phyloP scores from a whole-genome alignment of 2,113 vertebrate genomes.

The Pollachius pollachius region DNA sequence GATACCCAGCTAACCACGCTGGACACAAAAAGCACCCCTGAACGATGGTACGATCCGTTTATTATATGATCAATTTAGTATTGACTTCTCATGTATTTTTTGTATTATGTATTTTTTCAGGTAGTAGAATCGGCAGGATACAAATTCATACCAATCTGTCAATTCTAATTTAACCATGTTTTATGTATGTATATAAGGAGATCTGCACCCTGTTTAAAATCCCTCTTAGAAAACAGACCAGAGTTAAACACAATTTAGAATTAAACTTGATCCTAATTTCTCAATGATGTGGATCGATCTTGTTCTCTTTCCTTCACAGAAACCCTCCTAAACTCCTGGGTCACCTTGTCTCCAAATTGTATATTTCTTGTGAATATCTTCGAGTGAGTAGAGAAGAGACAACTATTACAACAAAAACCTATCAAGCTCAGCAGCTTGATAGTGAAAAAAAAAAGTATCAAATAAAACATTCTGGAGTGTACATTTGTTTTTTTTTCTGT shows the following conservation, averaged over 20 bases:
- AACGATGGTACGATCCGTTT: slow-evolving; percentile 65
- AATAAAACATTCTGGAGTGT: slow-evolving; percentile 34
- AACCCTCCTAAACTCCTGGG: slow-evolving; percentile 34
- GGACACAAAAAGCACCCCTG: slow-evolving; percentile 68
- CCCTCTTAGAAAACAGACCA: no score
- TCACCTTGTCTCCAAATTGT: slow-evolving; percentile 59
- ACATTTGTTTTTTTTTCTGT: slow-evolving; percentile 21
- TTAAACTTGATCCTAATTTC: no score
- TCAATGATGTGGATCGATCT: background rate
- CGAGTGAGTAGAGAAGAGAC: slow-evolving; percentile 48
- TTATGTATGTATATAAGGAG: background rate
- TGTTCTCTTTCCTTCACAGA: slow-evolving; percentile 57
- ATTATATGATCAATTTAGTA: background rate
- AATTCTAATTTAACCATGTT: background rate
- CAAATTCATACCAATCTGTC: background rate
- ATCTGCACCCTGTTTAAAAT: background rate
- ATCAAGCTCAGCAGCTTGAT: slow-evolving; percentile 24
- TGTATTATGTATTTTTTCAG: no score
- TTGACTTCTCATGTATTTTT: background rate
- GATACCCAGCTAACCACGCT: slow-evolving; percentile 52
- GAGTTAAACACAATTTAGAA: no score
- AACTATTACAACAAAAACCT: slow-evolving; percentile 23
- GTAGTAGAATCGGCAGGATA: no score
- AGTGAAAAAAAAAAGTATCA: slow-evolving; percentile 25
- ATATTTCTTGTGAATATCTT: slow-evolving; percentile 76